Percentiles rank a stretch among this genome's conserved stretches.
Conservation (phyloP, 1,140 invertebrate species). For the Drosophila sulfurigaster region DNA sequence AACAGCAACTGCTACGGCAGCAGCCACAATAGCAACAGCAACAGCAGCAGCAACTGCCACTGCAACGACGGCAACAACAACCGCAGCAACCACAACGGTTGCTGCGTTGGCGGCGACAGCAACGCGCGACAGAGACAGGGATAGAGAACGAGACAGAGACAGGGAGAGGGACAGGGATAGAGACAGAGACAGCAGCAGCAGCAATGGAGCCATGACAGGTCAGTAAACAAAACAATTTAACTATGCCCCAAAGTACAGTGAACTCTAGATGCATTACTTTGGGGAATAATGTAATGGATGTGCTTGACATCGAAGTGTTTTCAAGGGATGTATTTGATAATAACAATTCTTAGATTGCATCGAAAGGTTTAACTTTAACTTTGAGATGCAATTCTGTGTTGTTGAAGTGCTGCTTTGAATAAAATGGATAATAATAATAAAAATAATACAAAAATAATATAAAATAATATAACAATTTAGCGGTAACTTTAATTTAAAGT, state of each 20-base stretch:
- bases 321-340: too few species aligned
- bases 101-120: conserved; percentile 42
- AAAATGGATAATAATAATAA: too few species aligned
- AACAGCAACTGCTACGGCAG: conserved; percentile 29
- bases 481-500: too few species aligned
- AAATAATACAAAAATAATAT: too few species aligned
- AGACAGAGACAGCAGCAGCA: conserved; percentile 42
- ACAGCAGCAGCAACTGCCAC: conserved; percentile 17
- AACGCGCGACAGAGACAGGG: conserved; percentile 29
- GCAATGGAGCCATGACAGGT: conserved; percentile 81
- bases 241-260: conserved; percentile 37
- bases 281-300: neutral
- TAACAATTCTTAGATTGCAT: too few species aligned
- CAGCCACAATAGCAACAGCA: conserved; percentile 35
- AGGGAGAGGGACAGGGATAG: conserved; percentile 31
- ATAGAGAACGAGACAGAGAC: conserved; percentile 29
- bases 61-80: conserved; percentile 36
- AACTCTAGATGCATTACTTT: neutral
- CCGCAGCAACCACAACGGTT: conserved; percentile 35
- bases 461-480: too few species aligned
- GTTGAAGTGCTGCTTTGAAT: too few species aligned
- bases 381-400: too few species aligned
- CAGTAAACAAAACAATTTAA: conserved; percentile 27
- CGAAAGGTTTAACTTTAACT: too few species aligned
- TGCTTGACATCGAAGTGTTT: too few species aligned